These are phyloP conservation scores for Lophius piscatorius DNA, from an alignment of 2,113 vertebrate species.

Conservation along the genomic window DNA sequence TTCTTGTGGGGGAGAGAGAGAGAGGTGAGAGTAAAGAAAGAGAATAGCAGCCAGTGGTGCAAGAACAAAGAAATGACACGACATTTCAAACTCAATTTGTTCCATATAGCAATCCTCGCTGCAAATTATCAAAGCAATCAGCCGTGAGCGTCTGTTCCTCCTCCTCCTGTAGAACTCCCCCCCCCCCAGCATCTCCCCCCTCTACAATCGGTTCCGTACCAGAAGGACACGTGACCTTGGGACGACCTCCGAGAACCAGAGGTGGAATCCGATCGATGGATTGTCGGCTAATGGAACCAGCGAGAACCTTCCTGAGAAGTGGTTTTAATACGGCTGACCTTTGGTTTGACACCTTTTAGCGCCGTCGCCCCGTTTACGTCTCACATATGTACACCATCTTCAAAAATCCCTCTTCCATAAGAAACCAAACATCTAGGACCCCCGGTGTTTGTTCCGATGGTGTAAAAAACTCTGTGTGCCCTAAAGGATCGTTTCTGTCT, in stretches of 20 bases:
- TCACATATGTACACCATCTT: not conserved
- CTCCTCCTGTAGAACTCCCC: constrained; percentile 11
- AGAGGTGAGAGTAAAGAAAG: not conserved
- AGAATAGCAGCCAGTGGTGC: constrained; percentile 42
- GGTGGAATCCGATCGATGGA: constrained; percentile 57
- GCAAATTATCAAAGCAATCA: constrained; percentile 63
- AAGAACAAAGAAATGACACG: constrained; percentile 62
- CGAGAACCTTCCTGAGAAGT: constrained; percentile 47
- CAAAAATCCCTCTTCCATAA: no score
- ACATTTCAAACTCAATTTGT: constrained; percentile 64
- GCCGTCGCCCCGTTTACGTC: constrained; percentile 23
- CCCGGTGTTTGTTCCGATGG: no score
- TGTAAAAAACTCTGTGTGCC: no score
- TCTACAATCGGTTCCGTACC: constrained; percentile 31
- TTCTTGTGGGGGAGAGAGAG: not conserved
- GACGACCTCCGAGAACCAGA: constrained; percentile 20
- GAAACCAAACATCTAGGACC: no score
- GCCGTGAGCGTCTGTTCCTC: constrained; percentile 30
- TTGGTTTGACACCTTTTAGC: constrained; percentile 66
- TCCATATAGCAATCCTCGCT: constrained; percentile 35
- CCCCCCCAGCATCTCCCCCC: constrained; percentile 23
- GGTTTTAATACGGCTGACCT: constrained; percentile 56
- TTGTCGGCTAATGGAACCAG: constrained; percentile 54
- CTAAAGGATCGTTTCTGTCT: no score
- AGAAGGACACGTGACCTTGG: constrained; percentile 59